Base-by-base conservation (phyloP, 2,113 vertebrate species). In the Dicrurus megarhynchus region DNA sequence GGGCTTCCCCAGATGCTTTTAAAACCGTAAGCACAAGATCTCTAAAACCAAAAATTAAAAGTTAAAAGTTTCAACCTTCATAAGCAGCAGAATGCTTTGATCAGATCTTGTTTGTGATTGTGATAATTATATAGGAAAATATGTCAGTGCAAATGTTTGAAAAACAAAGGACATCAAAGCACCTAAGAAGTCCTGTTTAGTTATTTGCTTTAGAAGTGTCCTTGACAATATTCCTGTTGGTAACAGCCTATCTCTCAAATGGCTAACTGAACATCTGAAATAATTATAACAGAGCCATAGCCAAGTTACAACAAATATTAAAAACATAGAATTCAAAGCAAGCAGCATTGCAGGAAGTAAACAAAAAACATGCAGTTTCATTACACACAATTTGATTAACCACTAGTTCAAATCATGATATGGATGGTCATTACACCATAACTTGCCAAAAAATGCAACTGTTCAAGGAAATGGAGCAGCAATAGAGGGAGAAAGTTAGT, bases 81-180 rank as follows among this genome's bases (percentile, higher is more conserved):
- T 71, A 88, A 90, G 41, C 80, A 88, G 76, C 68, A 86, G 47
- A 60, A 71, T 64, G 52, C 88, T 97, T 95, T 95, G 96, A 95
- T 94, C 95, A 90, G 37, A 78, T 78, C 60, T 84, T 56, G 33
- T 88, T 96, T 93, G 68, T 68, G 92, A 90, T 93, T 94, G 92
- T 93, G 89, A 87, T 93, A 95, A 97, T 97, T 96, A 94, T 90
- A 88, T 83, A 95, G 79, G 60, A 94, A 96, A 94, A 91, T 91
- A 96, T 92, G 88, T 91, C 95, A 94, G 84, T 68, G 79, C 42
- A 90, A 95, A 95, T 85, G n/a, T 88, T 87, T 96, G 85, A 88
- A 95, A 96, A 96, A 91, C 93, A 97, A 95, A 93, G 37, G 71
- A 91, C 90, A 95, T 96, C 95, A 96, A 96, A 96, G 94, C 47